Conservation (phyloP, 2,113 vertebrate species). For the Platysternon megacephalum region DNA sequence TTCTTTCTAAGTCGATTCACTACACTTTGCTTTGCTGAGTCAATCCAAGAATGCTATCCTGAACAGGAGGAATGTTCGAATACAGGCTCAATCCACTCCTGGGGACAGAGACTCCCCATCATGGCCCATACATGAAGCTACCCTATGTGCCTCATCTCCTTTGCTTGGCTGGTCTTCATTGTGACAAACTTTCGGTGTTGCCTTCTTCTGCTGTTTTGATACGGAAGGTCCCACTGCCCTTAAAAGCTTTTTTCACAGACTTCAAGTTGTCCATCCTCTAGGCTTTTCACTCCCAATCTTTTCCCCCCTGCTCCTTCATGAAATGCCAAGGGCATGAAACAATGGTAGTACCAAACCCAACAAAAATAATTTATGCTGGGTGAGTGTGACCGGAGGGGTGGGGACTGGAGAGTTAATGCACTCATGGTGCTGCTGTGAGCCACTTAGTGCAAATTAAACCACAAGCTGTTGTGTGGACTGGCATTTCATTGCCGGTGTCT, state of each 20-base stretch:
- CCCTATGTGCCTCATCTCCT: neutral
- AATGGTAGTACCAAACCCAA: neutral
- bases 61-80: neutral
- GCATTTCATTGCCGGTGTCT: rapidly evolving
- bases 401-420: neutral
- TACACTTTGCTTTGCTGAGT: neutral
- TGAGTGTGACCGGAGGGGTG: neutral
- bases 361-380: neutral
- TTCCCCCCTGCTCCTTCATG: rapidly evolving
- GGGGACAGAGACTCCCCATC: neutral
- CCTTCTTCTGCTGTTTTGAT: neutral
- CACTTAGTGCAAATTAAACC: neutral
- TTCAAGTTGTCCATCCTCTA: neutral
- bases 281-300: neutral
- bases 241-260: neutral
- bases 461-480: neutral
- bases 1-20: neutral
- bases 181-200: neutral
- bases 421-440: neutral
- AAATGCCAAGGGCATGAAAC: neutral
- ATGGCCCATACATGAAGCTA: rapidly evolving
- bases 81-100: neutral
- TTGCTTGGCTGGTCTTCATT: neutral
- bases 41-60: rapidly evolving
- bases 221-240: neutral